Evolutionary conservation across 2,888 invertebrate species (phyloP), one percentile per base, ranked within the genome.

Genomic region (Omphaloscelis lunosa): DNA sequence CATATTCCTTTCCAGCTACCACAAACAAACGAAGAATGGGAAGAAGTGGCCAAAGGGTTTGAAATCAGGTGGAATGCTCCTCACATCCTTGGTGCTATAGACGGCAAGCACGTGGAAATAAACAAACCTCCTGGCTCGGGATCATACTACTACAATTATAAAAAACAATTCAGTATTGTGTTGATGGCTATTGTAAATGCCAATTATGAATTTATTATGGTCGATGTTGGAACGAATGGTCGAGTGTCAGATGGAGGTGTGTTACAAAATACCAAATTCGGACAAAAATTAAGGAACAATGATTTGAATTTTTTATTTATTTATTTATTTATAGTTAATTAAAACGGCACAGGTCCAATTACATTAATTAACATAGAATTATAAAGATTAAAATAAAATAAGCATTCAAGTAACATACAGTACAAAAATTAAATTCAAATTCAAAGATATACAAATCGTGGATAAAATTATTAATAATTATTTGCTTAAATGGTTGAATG

Each of bases 161-260:
- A 39, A 39, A 39, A 39, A 39, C 39, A 39, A 39, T 39, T 39
- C 23, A 56, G 53, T 62, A 62, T 71, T 62, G 77, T 78, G 51
- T 59, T 74, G 27, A 48, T 79, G 59, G 74, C 71, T 65, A 48
- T 65, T 65, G 65, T 65, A 65, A 65, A 65, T 56, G 74, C 78
- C 27, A 68, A 79, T 39, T 79, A 79, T 56, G 45, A 67, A 34
- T 79, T 71, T 41, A 34, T 79, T 53, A 71, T 67, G 59, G 48
- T n/a, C 39, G 72, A 29, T 53, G 53, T 69, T 65, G 78, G 74
- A 12, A 74, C 78, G n/a, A 75, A 71, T 67, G 59, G 56, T n/a
- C 27, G 72, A 29, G 59, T 77, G 58, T 68, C 75, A 45, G 68
- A 75, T 69, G 72, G 68, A 75, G 65, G 72, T 45, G 72, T 67